Evolutionary conservation across 2,888 invertebrate species (phyloP).

Genomic region (Athalia rosae): DNA sequence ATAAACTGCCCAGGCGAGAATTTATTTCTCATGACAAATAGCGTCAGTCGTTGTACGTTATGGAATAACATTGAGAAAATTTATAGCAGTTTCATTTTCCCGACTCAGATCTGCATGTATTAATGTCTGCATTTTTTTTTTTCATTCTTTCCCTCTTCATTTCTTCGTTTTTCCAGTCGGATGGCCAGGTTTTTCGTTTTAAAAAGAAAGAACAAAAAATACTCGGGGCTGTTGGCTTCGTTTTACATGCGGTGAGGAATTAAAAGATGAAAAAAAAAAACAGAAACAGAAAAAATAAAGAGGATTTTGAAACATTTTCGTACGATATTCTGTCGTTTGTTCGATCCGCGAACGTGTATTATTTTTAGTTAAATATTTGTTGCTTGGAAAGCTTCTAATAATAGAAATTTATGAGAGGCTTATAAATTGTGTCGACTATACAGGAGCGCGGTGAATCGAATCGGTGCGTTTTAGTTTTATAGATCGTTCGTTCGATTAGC

Average conservation of each 20-base stretch:
- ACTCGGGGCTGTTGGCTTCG: too few relatives aligned
- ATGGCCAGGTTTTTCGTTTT: neutral
- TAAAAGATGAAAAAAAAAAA: neutral
- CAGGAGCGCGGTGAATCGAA: slow-evolving; percentile 19
- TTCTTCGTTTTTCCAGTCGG: neutral
- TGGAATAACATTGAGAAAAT: slow-evolving; percentile 18
- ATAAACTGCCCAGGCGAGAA: too few relatives aligned
- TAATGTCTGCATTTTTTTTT: neutral
- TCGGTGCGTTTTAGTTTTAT: slow-evolving; percentile 21
- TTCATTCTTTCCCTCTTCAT: slow-evolving; percentile 4
- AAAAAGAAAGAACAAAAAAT: too few relatives aligned
- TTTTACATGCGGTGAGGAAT: neutral
- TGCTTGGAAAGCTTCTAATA: slow-evolving; percentile 3
- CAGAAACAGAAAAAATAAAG: neutral
- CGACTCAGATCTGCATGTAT: neutral
- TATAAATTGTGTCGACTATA: neutral
- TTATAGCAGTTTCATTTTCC: slow-evolving; percentile 11
- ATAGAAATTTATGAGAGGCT: slow-evolving; percentile 18
- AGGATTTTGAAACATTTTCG: neutral
- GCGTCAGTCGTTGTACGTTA: slow-evolving; percentile 24
- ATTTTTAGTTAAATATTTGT: neutral
- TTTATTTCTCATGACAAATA: slow-evolving; percentile 29
- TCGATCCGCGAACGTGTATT: neutral
- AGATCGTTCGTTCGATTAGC: neutral
- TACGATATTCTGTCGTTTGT: neutral